These are phyloP conservation scores for Amblyteles armatorius DNA, from an alignment of 2,888 invertebrate genomes.

Conservation along the genomic window DNA sequence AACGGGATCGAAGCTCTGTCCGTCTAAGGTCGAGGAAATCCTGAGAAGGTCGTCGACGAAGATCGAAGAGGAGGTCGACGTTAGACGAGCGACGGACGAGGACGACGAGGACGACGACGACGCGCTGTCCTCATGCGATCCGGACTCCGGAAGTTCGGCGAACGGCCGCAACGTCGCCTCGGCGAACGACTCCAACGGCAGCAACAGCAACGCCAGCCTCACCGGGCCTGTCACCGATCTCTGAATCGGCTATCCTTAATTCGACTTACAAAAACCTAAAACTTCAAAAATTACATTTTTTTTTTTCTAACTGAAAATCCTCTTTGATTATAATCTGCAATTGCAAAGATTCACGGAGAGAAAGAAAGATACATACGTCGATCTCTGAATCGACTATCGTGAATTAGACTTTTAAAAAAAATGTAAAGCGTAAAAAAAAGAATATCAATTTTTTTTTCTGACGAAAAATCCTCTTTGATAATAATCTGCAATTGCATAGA, in stretches of 20 bases:
- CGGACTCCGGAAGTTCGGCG: slow-evolving; percentile 49
- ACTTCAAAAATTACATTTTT: too few species aligned
- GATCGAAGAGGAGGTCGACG: slow-evolving; percentile 48
- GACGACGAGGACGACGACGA: slow-evolving; percentile 59
- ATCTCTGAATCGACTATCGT: too few species aligned
- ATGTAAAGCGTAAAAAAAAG: too few species aligned
- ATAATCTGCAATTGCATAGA: neutral
- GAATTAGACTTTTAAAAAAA: too few species aligned
- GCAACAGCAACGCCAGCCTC: slow-evolving; percentile 71
- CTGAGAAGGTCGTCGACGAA: slow-evolving; percentile 49
- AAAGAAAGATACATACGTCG: neutral
- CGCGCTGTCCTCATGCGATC: slow-evolving; percentile 62
- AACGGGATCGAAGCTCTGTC: slow-evolving; percentile 52
- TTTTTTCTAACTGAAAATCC: neutral
- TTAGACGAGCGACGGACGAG: slow-evolving; percentile 25
- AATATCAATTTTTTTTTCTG: neutral
- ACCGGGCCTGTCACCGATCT: slow-evolving; percentile 81
- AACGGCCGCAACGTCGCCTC: slow-evolving; percentile 37
- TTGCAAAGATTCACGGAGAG: neutral
- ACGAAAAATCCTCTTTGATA: neutral
- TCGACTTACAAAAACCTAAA: slow-evolving; percentile 1
- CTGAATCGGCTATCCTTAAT: slow-evolving; percentile 58
- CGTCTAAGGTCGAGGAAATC: slow-evolving; percentile 52
- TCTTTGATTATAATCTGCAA: neutral
- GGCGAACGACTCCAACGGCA: slow-evolving; percentile 55